Evolutionary conservation across 2,888 invertebrate species (phyloP).

Genomic region (Eubasilissa splendida): DNA sequence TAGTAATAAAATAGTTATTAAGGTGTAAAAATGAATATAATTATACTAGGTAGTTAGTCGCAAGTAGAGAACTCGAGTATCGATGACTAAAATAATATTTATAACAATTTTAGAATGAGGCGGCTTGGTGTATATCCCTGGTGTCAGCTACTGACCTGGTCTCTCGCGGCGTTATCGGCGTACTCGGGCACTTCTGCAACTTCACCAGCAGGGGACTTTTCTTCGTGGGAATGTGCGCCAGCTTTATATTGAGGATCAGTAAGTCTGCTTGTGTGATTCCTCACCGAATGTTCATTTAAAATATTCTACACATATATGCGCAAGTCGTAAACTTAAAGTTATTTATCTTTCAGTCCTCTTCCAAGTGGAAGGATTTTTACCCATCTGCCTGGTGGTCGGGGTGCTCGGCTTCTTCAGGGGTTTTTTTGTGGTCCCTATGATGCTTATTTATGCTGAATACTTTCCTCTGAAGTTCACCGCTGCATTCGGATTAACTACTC

Average conservation of each 20-base stretch:
- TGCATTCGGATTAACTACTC: slow-evolving; percentile 78
- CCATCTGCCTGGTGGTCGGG: slow-evolving; percentile 71
- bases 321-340: too few species aligned
- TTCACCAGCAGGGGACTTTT: slow-evolving; percentile 75
- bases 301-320: not conserved
- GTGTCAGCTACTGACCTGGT: slow-evolving; percentile 76
- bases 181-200: slow-evolving; percentile 72
- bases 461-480: slow-evolving; percentile 77
- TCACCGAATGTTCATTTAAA: not conserved
- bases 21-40: too few species aligned
- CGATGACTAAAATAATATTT: too few species aligned
- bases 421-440: slow-evolving; percentile 76
- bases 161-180: slow-evolving; percentile 73
- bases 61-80: too few species aligned
- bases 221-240: slow-evolving; percentile 72
- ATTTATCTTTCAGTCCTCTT: slow-evolving; percentile 71
- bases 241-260: slow-evolving; percentile 76
- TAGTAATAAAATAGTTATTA: too few species aligned
- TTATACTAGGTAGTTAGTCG: too few species aligned
- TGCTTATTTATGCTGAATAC: slow-evolving; percentile 77
- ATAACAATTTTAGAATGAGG: slow-evolving; percentile 65
- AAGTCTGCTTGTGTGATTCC: slow-evolving; percentile 36
- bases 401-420: slow-evolving; percentile 74
- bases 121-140: slow-evolving; percentile 75
- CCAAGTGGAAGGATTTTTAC: slow-evolving; percentile 71